Conservation (phyloP, 2,113 vertebrate species). For the Tachysurus vachellii region DNA sequence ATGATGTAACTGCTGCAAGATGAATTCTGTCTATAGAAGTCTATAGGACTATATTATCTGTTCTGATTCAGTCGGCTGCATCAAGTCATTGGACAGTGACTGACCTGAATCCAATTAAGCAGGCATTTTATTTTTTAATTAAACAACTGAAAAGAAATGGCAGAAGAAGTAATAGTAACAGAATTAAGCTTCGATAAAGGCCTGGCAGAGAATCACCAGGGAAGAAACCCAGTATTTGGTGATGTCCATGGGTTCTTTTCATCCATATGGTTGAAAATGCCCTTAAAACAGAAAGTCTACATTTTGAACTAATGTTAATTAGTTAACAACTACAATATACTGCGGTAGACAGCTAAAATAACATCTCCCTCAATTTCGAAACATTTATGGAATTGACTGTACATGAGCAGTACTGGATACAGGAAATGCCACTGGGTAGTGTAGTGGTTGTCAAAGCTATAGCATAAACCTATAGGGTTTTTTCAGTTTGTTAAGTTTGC, state of each 20-base stretch:
- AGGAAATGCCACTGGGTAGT: not conserved
- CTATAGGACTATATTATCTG: not conserved
- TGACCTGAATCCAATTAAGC: not conserved
- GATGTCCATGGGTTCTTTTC: not conserved
- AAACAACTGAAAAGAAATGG: not conserved
- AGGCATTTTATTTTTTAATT: not conserved
- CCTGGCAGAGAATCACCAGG: not conserved
- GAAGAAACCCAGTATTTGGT: not conserved
- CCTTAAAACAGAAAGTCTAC: not conserved
- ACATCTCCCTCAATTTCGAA: not conserved
- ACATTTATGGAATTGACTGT: not conserved
- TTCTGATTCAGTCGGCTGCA: not conserved
- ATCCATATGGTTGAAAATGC: not conserved
- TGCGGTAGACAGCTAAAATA: not conserved
- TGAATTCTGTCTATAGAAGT: not conserved
- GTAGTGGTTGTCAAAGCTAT: constrained; percentile 11
- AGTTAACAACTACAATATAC: not conserved
- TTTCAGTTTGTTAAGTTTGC: constrained; percentile 21
- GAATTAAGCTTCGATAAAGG: not conserved
- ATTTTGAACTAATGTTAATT: not conserved
- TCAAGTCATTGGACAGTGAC: not conserved
- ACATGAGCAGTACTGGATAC: not conserved
- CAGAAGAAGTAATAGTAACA: not conserved
- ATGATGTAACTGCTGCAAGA: not conserved
- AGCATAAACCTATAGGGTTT: constrained; percentile 1